Conservation (phyloP, 2,888 invertebrate species). For the Melolontha melolontha region DNA sequence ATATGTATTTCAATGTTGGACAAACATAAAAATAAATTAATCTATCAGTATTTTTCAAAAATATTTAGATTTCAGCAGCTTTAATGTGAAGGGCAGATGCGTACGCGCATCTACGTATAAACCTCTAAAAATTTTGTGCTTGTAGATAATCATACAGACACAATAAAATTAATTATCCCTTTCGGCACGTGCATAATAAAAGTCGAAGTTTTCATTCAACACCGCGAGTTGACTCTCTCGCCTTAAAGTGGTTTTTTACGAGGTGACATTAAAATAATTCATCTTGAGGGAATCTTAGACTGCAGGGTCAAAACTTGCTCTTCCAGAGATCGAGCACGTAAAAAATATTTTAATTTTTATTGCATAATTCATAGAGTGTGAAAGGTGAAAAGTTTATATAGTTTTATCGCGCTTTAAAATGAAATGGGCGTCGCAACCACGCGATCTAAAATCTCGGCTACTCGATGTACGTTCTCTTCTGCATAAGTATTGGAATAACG, state of each 20-base stretch:
- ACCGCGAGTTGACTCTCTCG: constrained; percentile 16
- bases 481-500: too few species aligned
- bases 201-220: constrained; percentile 31
- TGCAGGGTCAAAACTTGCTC: too few species aligned
- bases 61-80: too few species aligned
- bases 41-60: too few species aligned
- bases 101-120: too few species aligned
- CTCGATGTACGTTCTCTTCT: not conserved
- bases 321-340: constrained; percentile 14
- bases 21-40: too few species aligned
- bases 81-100: too few species aligned
- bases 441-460: not conserved
- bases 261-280: constrained; percentile 32
- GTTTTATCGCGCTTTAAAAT: constrained; percentile 1
- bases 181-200: constrained; percentile 32
- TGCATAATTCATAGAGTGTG: constrained; percentile 29
- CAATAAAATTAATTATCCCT: constrained; percentile 31
- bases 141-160: too few species aligned
- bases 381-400: constrained; percentile 18
- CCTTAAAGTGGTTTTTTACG: constrained; percentile 35
- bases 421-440: not conserved
- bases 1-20: too few species aligned
- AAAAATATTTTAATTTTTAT: constrained; percentile 34
- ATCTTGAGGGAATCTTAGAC: constrained; percentile 31
- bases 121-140: too few species aligned